These are phyloP conservation scores for Acrossocheilus fasciatus DNA, from an alignment of 2,797 vertebrate species.

Conservation along the genomic window DNA sequence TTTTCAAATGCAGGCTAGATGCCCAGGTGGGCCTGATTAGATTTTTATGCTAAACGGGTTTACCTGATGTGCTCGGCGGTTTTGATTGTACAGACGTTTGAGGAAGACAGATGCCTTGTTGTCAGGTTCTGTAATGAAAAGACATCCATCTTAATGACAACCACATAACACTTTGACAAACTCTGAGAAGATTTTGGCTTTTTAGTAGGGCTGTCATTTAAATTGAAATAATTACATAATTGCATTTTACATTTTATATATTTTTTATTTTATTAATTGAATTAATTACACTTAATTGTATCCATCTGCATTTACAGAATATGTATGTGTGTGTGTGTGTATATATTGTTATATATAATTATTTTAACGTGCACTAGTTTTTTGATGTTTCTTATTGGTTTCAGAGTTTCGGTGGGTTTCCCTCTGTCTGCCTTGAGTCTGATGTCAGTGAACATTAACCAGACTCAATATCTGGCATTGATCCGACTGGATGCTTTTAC, in stretches of 20 bases:
- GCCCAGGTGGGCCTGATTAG: slow-evolving; percentile 31
- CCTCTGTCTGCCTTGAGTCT: not conserved
- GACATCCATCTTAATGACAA: slow-evolving; percentile 48
- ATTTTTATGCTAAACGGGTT: slow-evolving; percentile 51
- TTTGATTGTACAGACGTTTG: slow-evolving; percentile 27
- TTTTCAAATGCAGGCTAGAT: slow-evolving; percentile 16
- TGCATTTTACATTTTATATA: not conserved
- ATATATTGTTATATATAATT: no score
- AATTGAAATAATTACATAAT: not conserved
- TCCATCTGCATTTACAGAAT: not conserved
- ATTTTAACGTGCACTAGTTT: not conserved
- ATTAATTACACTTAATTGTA: not conserved
- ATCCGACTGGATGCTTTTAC: slow-evolving; percentile 2
- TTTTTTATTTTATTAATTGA: not conserved
- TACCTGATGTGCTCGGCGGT: slow-evolving; percentile 41
- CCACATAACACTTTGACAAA: slow-evolving; percentile 5
- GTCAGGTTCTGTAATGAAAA: slow-evolving; percentile 40
- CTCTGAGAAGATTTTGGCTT: not conserved
- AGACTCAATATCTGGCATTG: slow-evolving; percentile 27
- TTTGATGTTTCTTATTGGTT: not conserved
- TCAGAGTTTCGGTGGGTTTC: not conserved
- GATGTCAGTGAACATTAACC: slow-evolving; percentile 27
- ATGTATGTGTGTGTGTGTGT: no score
- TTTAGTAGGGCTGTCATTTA: not conserved
- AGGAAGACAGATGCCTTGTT: slow-evolving; percentile 51